Base-by-base conservation (phyloP, 1,140 invertebrate genomes). In the Drosophila grimshawi region DNA sequence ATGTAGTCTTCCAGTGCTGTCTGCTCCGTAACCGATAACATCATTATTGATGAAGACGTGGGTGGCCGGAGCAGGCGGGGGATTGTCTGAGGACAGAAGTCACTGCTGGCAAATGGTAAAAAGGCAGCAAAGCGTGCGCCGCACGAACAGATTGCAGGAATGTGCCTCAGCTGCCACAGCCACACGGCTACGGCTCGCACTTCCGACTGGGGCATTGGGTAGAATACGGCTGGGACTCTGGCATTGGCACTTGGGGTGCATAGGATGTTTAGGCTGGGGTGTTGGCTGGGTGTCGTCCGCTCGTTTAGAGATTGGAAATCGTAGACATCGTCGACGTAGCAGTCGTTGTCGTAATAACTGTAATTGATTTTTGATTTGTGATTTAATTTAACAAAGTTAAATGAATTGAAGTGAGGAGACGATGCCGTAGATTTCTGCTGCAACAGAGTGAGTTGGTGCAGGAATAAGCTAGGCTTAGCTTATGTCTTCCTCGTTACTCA, bases 351-450 rank as follows among this genome's bases (percentile, higher is more conserved):
- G 88, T 91, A 91, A 91, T 91, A 91, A 91, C 83, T 88, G 88
- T 88, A 91, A 91, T 91, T 91, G 88, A 91, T 91, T 91, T 91
- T 91, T 91, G 88, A 91, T 91, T 91, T 91, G 88, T 91, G 82
- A 91, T 91, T 91, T 91, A 91, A 91, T 91, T 91, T 91, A 83
- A 90, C 86, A 86, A 79, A 86, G 82, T 86, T 86, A 86, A 86
- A 86, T 82, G 82, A 86, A 86, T 88, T 86, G 82, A 76, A 82
- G 63, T 62, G 65, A 35, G 32, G 37, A 52, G 46, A 39, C 65
- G 43, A 27, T 29, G 46, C 55, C 46, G 4, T 37, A 5, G 37
- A 55, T 48, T 33, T 5, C 4, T 48, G 37, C 55, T 37, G 41
- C 4, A 69, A 49, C 11, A 33, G 27, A 57, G 19, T 10, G 46